Evolutionary conservation across 2,888 invertebrate species (phyloP).

Genomic region (Pristionchus maxplancki): DNA sequence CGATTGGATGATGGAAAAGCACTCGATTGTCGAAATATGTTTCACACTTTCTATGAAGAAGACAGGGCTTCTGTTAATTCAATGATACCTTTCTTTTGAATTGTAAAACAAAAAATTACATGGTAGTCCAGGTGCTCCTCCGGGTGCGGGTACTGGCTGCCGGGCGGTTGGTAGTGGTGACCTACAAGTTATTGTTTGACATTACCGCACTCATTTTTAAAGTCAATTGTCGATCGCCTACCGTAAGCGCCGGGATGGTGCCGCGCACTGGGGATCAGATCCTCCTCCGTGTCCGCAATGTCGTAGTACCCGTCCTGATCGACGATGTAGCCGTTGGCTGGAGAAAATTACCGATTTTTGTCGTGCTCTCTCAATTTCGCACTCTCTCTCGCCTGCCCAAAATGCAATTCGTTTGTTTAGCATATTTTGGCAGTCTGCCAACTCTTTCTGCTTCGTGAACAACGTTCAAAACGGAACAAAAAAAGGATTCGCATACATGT

Average conservation of each 20-base stretch:
- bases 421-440: not conserved
- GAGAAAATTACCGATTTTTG: not conserved
- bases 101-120: not conserved
- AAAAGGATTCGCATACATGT: no score
- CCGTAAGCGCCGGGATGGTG: not conserved
- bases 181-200: not conserved
- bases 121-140: slow-evolving; percentile 25
- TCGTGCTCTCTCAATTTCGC: not conserved
- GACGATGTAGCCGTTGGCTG: slow-evolving; percentile 47
- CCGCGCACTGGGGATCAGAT: slow-evolving; percentile 16
- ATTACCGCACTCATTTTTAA: not conserved
- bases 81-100: no score
- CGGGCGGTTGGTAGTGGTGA: slow-evolving; percentile 33
- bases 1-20: no score
- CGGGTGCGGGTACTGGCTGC: not conserved
- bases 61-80: no score
- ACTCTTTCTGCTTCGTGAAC: no score
- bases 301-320: slow-evolving; percentile 48
- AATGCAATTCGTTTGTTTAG: not conserved
- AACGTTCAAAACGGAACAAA: no score
- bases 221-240: not conserved
- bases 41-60: no score
- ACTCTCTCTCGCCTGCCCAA: not conserved
- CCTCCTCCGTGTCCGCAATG: slow-evolving; percentile 51
- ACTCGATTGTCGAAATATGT: no score